Base-by-base conservation (phyloP, 2,113 vertebrate genomes). In the Sceloporus undulatus region DNA sequence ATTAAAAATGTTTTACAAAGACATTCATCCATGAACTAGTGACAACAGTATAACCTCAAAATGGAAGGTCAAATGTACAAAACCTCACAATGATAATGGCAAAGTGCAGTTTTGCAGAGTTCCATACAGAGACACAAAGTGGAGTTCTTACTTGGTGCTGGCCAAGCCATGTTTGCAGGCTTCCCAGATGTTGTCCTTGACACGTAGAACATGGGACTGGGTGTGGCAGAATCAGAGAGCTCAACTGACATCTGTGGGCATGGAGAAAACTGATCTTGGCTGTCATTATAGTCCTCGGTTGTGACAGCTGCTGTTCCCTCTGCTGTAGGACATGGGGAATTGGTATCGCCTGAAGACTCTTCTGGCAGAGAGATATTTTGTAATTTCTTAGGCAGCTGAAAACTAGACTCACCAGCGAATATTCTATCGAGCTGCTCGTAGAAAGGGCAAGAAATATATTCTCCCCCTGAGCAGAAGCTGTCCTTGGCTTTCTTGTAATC, bases 401-500 rank as follows among this genome's bases (percentile, higher is more conserved):
- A 86, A n/a, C 42, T 38, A 10, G 76, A 86, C 6, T 86, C 85
- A 3, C 65, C 48, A 21, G 85, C 68, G 66, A 86, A 68, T 79
- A 86, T 86, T 52, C 76, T 48, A 40, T 86, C 85, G 11, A 86
- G 85, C 19, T 86, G 85, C 75, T 86, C 85, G 16, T 86, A 86
- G 29, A 86, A 86, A 54, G 85, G 85, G 29, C 85, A 86, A 1
- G 42, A 34, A 29, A 86, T 34, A 70, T 62, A 76, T 7, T 76
- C 75, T 4, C 29, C 42, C 75, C 16, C 27, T 19, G 42, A 52
- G 21, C 27, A 66, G 9, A 56, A 65, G 62, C n/a, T 79, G 75
- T 86, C 85, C 62, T 86, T 86, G 85, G 85, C 85, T 62, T 86
- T 86, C 65, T 86, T 86, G 85, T 86, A 86, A 79, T 86, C 85